These are phyloP conservation scores for Melopsittacus undulatus DNA, from an alignment of 2,797 vertebrate genomes.

Conservation along the genomic window DNA sequence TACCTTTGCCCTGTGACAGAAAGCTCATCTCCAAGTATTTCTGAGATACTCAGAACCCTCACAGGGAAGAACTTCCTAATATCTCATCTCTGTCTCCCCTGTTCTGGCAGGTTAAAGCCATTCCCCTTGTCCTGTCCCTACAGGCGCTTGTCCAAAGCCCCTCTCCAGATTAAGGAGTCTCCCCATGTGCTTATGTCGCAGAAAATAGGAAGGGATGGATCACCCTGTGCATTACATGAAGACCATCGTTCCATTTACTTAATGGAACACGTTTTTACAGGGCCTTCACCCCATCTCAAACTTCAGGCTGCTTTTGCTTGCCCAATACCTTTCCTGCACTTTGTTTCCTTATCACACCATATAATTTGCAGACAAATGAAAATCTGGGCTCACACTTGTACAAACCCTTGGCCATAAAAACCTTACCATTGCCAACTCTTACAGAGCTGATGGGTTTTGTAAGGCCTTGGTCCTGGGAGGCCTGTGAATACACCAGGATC, in stretches of 20 bases:
- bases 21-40: not conserved
- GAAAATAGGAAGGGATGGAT: not conserved
- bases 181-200: not conserved
- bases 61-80: not conserved
- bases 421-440: not conserved
- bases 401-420: conserved; percentile 28
- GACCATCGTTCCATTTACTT: not conserved
- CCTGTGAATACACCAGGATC: conserved; percentile 27
- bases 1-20: not conserved
- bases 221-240: not conserved
- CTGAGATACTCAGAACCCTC: not conserved
- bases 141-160: not conserved
- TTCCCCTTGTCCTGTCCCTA: not conserved
- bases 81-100: not conserved
- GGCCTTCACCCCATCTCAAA: not conserved
- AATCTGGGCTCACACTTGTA: conserved; percentile 46
- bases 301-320: not conserved
- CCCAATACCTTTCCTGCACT: not conserved
- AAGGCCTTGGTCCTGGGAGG: conserved; percentile 1
- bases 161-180: not conserved
- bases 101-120: not conserved
- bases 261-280: conserved; percentile 53
- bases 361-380: conserved; percentile 19
- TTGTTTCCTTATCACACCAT: conserved; percentile 34
- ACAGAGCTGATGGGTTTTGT: not conserved